These are phyloP conservation scores for Nowickia ferox DNA, from an alignment of 2,888 invertebrate genomes.

Conservation along the genomic window DNA sequence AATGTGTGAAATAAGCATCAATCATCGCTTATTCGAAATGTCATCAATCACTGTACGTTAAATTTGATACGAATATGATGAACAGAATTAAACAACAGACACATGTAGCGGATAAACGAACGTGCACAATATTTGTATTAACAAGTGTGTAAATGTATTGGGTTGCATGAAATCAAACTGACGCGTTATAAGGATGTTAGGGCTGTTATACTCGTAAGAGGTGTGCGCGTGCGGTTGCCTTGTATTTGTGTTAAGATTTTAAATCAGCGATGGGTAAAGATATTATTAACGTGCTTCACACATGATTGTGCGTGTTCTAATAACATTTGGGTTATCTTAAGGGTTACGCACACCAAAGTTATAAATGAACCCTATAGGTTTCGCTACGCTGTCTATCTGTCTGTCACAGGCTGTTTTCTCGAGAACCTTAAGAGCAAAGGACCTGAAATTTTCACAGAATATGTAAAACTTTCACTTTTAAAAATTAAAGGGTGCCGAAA, in stretches of 20 bases:
- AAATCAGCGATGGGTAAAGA: neutral
- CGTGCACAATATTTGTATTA: constrained; percentile 41
- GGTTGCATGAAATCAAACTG: constrained; percentile 24
- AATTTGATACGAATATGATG: constrained; percentile 73
- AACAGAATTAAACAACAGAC: constrained; percentile 70
- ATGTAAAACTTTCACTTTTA: no score
- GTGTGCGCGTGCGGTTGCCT: neutral
- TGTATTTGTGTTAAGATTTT: neutral
- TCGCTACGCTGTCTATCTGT: neutral
- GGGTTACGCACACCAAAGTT: neutral
- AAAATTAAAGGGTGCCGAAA: no score
- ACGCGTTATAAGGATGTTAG: constrained; percentile 9
- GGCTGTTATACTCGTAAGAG: neutral
- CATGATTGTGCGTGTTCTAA: no score
- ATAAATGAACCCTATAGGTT: neutral
- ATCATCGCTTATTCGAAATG: constrained; percentile 82
- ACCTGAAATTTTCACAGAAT: no score
- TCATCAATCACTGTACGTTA: constrained; percentile 79
- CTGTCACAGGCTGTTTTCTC: no score
- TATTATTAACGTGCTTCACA: no score
- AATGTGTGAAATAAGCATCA: constrained; percentile 81
- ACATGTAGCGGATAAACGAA: constrained; percentile 43
- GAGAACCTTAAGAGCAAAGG: no score
- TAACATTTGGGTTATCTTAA: no score
- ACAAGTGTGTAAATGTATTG: constrained; percentile 24